These are phyloP conservation scores for Caenorhabditis tropicalis DNA, from an alignment of 1,140 invertebrate species.

Conservation along the genomic window DNA sequence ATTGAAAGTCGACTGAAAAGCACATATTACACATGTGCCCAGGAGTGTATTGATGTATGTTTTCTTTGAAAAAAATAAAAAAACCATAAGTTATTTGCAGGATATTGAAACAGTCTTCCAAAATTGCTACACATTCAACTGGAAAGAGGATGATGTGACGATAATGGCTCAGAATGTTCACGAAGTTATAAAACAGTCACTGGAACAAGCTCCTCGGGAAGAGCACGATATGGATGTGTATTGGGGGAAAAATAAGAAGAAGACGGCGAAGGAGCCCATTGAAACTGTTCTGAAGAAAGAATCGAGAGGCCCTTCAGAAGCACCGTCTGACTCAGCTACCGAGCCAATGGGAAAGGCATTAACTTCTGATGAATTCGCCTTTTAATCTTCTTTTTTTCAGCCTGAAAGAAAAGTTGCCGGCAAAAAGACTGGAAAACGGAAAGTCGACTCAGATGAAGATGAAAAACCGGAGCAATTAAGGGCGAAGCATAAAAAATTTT, in stretches of 20 bases:
- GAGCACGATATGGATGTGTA: conserved; percentile 27
- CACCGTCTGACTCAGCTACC: neutral
- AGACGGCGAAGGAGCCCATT: neutral
- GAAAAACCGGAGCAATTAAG: neutral
- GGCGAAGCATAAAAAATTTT: neutral
- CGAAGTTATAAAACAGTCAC: conserved; percentile 60
- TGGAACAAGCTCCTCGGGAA: conserved; percentile 42
- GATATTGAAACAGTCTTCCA: conserved; percentile 99
- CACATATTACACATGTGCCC: conserved; percentile 91
- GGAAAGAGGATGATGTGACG: conserved; percentile 92
- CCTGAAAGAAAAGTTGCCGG: conserved; percentile 18
- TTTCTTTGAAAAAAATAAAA: neutral
- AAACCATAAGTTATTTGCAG: conserved; percentile 72
- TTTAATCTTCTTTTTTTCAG: too few species aligned
- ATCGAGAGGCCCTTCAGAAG: neutral
- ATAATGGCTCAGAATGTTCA: conserved; percentile 79
- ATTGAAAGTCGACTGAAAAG: conserved; percentile 97
- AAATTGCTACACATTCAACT: conserved; percentile 99
- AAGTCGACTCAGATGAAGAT: conserved; percentile 4
- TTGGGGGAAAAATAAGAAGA: conserved; percentile 29
- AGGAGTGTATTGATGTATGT: conserved; percentile 86
- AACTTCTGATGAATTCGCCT: too few species aligned
- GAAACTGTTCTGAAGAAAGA: neutral
- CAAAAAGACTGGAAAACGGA: conserved; percentile 25
- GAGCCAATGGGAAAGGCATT: neutral